Evolutionary conservation across 2,113 vertebrate species (phyloP).

Genomic region (Thermophis baileyi): DNA sequence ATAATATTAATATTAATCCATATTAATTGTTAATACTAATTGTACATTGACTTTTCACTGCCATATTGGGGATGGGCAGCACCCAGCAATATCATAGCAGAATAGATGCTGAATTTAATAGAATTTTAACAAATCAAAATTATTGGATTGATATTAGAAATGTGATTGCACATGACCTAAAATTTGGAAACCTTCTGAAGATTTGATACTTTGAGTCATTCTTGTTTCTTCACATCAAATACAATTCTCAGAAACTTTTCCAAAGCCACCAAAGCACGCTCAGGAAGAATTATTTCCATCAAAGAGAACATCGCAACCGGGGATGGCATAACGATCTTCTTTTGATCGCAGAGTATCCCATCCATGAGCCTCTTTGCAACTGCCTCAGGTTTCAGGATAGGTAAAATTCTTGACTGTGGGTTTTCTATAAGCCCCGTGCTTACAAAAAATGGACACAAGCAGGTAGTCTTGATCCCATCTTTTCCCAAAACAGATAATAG

Average conservation of each 20-base stretch:
- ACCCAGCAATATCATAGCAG: too few species aligned
- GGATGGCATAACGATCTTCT: conserved; percentile 67
- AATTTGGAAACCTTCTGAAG: background rate
- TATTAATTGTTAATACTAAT: too few species aligned
- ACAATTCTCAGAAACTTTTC: background rate
- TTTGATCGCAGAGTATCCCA: conserved; percentile 68
- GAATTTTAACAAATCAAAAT: too few species aligned
- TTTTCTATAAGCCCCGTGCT: too few species aligned
- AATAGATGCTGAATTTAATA: too few species aligned
- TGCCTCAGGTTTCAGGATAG: conserved; percentile 59
- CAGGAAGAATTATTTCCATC: conserved; percentile 61
- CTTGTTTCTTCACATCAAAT: conserved; percentile 62
- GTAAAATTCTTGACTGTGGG: conserved; percentile 66
- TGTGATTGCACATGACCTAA: background rate
- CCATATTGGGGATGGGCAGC: too few species aligned
- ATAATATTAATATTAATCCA: too few species aligned
- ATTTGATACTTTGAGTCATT: accelerated
- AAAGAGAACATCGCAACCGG: background rate
- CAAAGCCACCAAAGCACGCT: conserved; percentile 48
- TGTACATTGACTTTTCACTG: too few species aligned
- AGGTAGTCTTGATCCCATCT: too few species aligned
- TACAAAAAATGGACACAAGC: too few species aligned
- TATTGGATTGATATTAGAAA: background rate
- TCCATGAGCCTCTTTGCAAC: conserved; percentile 62
- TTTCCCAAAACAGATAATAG: too few species aligned